Conservation (phyloP, 2,797 vertebrate species). For the Triplophysa yarkandensis region DNA sequence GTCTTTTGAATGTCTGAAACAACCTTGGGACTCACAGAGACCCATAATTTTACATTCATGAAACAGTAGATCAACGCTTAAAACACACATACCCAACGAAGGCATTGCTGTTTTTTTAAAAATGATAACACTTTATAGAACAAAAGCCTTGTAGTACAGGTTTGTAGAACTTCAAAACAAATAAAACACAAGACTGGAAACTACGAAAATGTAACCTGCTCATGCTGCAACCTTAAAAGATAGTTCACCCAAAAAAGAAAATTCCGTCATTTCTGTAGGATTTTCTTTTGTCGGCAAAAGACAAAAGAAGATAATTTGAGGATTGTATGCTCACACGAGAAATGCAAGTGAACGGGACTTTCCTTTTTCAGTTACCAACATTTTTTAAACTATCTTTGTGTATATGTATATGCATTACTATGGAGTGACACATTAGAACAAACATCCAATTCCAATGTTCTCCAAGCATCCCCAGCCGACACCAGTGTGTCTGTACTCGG, state of each 20-base stretch:
- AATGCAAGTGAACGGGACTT: too few species aligned
- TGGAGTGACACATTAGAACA: slow-evolving; percentile 9
- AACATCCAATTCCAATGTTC: not conserved
- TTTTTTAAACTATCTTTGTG: too few species aligned
- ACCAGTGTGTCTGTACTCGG: not conserved
- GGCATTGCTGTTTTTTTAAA: not conserved
- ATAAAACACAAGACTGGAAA: not conserved
- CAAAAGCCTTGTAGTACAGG: not conserved
- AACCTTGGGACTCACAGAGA: not conserved
- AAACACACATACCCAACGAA: not conserved
- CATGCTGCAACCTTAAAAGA: not conserved
- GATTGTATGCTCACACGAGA: too few species aligned
- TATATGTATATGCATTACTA: not conserved
- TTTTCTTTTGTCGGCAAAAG: too few species aligned
- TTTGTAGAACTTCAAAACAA: not conserved
- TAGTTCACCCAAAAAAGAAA: not conserved
- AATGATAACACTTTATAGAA: not conserved
- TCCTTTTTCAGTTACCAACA: too few species aligned
- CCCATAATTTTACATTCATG: not conserved
- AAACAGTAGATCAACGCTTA: not conserved
- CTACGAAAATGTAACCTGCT: not conserved
- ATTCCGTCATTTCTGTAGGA: too few species aligned
- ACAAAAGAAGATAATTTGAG: too few species aligned
- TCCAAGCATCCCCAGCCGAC: not conserved
- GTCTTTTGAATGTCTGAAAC: not conserved